A percentile compares a stretch with the other conserved stretches of the same genome.
phyloP scores from a whole-genome alignment of 2,797 vertebrate species.

The Perodicticus potto region DNA sequence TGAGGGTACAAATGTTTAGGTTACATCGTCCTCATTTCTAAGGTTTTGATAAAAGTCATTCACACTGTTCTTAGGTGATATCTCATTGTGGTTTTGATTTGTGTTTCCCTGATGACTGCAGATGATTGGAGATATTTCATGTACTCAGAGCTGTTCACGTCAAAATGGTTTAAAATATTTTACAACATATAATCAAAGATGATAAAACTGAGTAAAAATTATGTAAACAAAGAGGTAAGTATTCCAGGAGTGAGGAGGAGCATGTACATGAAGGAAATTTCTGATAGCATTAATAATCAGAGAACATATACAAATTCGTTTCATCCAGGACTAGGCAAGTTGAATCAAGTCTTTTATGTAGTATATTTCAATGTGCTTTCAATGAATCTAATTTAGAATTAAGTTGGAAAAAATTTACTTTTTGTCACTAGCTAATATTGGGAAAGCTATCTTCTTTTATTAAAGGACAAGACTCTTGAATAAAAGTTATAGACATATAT shows the following conservation, averaged over 20 bases:
- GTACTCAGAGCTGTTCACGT: background rate
- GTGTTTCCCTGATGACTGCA: too few relatives aligned
- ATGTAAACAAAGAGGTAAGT: background rate
- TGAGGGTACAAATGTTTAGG: too few relatives aligned
- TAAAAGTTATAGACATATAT: constrained; percentile 39
- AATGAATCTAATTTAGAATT: constrained; percentile 62
- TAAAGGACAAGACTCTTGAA: constrained; percentile 17
- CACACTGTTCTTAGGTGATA: too few relatives aligned
- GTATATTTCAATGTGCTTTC: constrained; percentile 5
- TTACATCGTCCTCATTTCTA: too few relatives aligned
- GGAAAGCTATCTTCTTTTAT: background rate
- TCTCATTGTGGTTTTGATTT: too few relatives aligned
- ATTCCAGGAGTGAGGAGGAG: background rate
- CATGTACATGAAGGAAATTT: background rate
- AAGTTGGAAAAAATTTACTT: constrained; percentile 9
- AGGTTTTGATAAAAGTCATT: too few relatives aligned
- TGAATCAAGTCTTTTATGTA: background rate
- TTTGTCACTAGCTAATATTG: constrained; percentile 21
- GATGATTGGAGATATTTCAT: too few relatives aligned
- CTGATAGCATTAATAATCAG: background rate
- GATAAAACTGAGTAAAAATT: background rate
- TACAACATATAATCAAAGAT: background rate
- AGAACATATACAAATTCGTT: background rate
- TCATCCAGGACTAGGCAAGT: background rate
- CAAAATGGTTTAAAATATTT: background rate